Conservation (phyloP, 2,888 invertebrate genomes). For the Ochropleura leucogaster region DNA sequence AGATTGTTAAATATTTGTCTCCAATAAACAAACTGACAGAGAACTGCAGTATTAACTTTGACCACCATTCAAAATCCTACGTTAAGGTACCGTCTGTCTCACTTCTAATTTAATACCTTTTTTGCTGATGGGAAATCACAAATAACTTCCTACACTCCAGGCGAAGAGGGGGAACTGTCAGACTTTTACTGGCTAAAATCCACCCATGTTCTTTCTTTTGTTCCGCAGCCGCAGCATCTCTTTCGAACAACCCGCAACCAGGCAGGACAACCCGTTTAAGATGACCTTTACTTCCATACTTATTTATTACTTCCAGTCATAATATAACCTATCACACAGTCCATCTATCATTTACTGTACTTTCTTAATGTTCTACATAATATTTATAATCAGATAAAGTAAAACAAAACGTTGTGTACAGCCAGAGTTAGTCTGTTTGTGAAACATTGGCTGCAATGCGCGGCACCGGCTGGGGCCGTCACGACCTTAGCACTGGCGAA, state of each 20-base stretch:
- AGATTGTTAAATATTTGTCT: not conserved
- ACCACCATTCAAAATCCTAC: not conserved
- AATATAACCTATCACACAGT: not conserved
- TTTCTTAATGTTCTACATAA: not conserved
- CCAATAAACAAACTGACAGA: not conserved
- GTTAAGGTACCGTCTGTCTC: not conserved
- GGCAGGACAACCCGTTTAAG: not conserved
- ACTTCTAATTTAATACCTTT: too few relatives aligned
- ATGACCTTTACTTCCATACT: too few relatives aligned
- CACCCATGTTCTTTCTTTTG: too few relatives aligned
- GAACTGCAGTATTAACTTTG: not conserved
- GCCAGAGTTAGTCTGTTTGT: constrained; percentile 41
- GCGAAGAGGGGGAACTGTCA: too few relatives aligned
- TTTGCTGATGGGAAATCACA: too few relatives aligned
- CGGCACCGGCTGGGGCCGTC: constrained; percentile 53
- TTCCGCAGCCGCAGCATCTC: too few relatives aligned
- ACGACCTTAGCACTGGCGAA: constrained; percentile 59
- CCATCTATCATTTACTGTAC: not conserved
- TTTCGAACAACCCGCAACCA: too few relatives aligned
- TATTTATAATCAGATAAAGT: constrained; percentile 20
- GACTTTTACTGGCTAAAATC: too few relatives aligned
- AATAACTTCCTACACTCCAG: too few relatives aligned
- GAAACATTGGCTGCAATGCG: constrained; percentile 48
- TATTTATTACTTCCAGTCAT: too few relatives aligned
- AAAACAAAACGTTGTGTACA: constrained; percentile 34